phyloP scores from a whole-genome alignment of 2,888 invertebrate genomes.

The Acleris cristana region DNA sequence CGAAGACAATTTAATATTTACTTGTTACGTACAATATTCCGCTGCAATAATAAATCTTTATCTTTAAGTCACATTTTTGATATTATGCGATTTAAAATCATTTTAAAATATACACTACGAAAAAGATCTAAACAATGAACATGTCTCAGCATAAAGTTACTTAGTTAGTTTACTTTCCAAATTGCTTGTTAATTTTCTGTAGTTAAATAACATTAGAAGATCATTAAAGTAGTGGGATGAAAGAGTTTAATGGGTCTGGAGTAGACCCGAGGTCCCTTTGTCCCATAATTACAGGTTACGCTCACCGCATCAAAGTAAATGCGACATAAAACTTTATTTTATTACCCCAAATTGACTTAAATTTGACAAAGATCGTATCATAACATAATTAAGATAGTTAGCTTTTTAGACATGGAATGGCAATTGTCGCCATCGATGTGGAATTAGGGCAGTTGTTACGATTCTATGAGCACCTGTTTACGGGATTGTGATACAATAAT shows the following conservation, averaged over 20 bases:
- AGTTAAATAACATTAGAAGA: conserved; percentile 41
- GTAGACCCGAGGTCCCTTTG: conserved; percentile 51
- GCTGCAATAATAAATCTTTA: no score
- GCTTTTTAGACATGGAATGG: conserved; percentile 61
- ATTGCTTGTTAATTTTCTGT: conserved; percentile 23
- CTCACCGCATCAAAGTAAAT: conserved; percentile 78
- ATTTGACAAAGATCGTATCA: conserved; percentile 78
- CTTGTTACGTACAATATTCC: no score
- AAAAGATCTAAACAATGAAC: no score
- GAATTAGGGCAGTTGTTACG: conserved; percentile 21
- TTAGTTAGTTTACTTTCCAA: conserved; percentile 18
- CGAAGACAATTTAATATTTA: no score
- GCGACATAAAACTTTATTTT: conserved; percentile 81
- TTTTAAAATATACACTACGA: no score
- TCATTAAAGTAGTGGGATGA: conserved; percentile 42
- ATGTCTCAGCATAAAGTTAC: background rate
- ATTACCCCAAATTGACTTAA: conserved; percentile 79
- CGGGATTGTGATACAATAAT: background rate
- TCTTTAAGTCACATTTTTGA: no score
- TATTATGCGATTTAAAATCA: no score
- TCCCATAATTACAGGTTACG: conserved; percentile 68
- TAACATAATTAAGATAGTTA: conserved; percentile 66
- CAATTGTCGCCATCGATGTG: conserved; percentile 41
- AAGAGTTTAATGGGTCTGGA: conserved; percentile 44
- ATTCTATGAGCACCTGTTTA: conserved; percentile 31